Evolutionary conservation across 2,888 invertebrate genomes (phyloP).

Genomic region (Synergus laeviventris): DNA sequence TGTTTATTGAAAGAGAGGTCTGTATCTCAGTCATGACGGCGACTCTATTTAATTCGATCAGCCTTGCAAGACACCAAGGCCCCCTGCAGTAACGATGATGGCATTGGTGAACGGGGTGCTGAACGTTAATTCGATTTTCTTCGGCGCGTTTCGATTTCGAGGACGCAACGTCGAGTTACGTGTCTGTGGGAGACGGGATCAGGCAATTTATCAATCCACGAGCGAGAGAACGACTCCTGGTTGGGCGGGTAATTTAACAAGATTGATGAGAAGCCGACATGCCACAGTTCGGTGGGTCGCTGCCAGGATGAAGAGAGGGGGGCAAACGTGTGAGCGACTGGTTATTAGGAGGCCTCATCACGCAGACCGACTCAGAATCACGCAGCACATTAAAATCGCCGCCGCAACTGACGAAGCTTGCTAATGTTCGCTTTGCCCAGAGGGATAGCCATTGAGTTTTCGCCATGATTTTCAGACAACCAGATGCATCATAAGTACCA

Average conservation of each 20-base stretch:
- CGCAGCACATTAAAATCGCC: slow-evolving; percentile 54
- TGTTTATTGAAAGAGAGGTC: not conserved
- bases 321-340: slow-evolving; percentile 68
- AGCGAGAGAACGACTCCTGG: slow-evolving; percentile 65
- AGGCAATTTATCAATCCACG: slow-evolving; percentile 74
- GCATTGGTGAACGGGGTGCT: slow-evolving; percentile 37
- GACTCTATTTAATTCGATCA: slow-evolving; percentile 7
- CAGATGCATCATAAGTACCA: not conserved
- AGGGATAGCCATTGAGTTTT: not conserved
- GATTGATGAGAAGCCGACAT: slow-evolving; percentile 75
- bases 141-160: slow-evolving; percentile 65
- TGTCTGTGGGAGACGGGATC: slow-evolving; percentile 68
- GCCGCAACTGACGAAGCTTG: slow-evolving; percentile 26
- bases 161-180: slow-evolving; percentile 66
- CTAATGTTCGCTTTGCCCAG: slow-evolving; percentile 17
- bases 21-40: slow-evolving; percentile 3
- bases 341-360: slow-evolving; percentile 72
- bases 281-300: slow-evolving; percentile 67
- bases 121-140: slow-evolving; percentile 71
- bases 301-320: slow-evolving; percentile 48
- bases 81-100: slow-evolving; percentile 27
- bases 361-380: slow-evolving; percentile 67
- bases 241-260: slow-evolving; percentile 75
- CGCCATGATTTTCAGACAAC: slow-evolving; percentile 2
- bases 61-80: slow-evolving; percentile 17